Base-by-base conservation (phyloP, 2,797 vertebrate genomes). In the Rhadinocentrus ornatus region DNA sequence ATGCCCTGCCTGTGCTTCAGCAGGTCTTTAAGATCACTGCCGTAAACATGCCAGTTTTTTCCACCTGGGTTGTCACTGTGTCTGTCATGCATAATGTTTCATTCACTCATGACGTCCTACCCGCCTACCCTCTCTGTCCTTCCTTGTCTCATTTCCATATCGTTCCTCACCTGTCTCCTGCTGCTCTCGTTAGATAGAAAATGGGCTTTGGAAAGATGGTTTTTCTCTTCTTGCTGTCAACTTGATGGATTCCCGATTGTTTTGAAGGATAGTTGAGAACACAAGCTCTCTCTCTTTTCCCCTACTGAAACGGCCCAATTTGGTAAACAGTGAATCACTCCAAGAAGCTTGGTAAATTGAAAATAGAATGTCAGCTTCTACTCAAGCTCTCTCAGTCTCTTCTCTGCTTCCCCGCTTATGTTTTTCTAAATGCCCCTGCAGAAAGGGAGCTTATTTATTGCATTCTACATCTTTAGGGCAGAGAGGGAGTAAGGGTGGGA, bases 221-320 rank as follows among this genome's bases (percentile, higher is more conserved):
- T 77, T 90, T 73, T 80, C 80, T 86, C 81, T 78, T 77, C 80
- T 78, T 82, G 71, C 91, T 91, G 91, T 92, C 88, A 89, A 46
- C 79, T 71, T 91, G 87, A 91, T 91, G 86, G 87, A 83, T 91
- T 79, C 77, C 66, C 77, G 86, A 91, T 90, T 90, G 89, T 92
- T 91, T 86, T 87, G 87, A 92, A 90, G 84, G 88, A 77, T 85
- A 79, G 88, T 54, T 75, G 78, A 86, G 81, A 89, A 91, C 72
- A 73, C 74, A 29, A 71, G 65, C 82, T 71, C 66, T 73, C 73
- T 82, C 68, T 80, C 71, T 69, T 77, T 31, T 67, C 52, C 62
- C 54, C 57, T 32, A 70, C 80, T 83, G 77, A 87, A 92, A 85
- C 77, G 73, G 84, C 77, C 87, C 86, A 88, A 87, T 93, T 92